These are phyloP conservation scores for Anhinga rufa DNA, from an alignment of 2,113 vertebrate genomes.

Conservation along the genomic window DNA sequence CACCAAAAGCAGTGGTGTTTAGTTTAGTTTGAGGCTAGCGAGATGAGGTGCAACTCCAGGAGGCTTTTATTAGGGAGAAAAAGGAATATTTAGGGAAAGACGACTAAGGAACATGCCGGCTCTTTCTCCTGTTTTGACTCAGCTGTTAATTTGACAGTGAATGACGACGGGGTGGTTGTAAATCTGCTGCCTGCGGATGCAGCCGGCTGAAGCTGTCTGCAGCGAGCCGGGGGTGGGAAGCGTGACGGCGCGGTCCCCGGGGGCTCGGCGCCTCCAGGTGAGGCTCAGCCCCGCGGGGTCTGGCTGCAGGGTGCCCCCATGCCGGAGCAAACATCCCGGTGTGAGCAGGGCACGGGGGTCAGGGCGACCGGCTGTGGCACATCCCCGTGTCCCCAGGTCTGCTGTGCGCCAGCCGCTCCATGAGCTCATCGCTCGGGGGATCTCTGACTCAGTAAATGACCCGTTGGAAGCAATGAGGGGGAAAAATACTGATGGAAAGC, in stretches of 20 bases:
- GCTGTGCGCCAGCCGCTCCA: not conserved
- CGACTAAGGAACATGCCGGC: not conserved
- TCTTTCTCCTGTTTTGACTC: not conserved
- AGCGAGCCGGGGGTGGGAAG: not conserved
- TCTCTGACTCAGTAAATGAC: not conserved
- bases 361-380: not conserved
- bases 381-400: not conserved
- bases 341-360: not conserved
- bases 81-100: not conserved
- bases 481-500: not conserved
- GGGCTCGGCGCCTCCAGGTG: not conserved
- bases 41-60: not conserved
- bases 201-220: not conserved
- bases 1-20: not conserved
- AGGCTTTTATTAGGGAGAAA: not conserved
- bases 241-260: not conserved
- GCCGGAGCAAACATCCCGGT: not conserved
- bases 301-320: not conserved
- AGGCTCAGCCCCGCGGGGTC: not conserved
- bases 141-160: not conserved
- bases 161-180: not conserved
- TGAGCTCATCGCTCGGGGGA: slow-evolving; percentile 36
- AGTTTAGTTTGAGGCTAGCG: not conserved
- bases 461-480: not conserved
- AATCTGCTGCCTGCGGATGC: slow-evolving; percentile 10